Percentiles rank a stretch among this genome's conserved stretches.
These are phyloP conservation scores for Euwallacea fornicatus DNA, from an alignment of 1,140 invertebrate genomes.

Conservation along the genomic window DNA sequence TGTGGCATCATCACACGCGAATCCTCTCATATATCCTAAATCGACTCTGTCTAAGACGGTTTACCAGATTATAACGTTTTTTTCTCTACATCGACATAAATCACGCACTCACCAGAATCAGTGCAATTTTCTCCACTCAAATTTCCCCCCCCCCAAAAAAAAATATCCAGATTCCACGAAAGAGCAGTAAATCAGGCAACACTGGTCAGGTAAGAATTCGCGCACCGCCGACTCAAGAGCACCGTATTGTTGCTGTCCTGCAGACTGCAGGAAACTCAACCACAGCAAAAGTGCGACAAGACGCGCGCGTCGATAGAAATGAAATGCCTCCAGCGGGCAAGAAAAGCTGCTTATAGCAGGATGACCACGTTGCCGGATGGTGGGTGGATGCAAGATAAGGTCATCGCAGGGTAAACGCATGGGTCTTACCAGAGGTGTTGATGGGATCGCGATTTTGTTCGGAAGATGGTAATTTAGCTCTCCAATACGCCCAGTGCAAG, in stretches of 20 bases:
- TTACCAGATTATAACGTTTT: too few relatives aligned
- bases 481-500: too few relatives aligned
- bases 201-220: slow-evolving; percentile 7
- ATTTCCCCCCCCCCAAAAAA: too few relatives aligned
- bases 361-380: slow-evolving; percentile 28
- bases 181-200: slow-evolving; percentile 13
- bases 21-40: too few relatives aligned
- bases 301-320: slow-evolving; percentile 43
- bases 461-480: not conserved
- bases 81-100: too few relatives aligned
- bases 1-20: too few relatives aligned
- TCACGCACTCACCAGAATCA: too few relatives aligned
- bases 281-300: slow-evolving; percentile 24
- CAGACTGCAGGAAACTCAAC: slow-evolving; percentile 34
- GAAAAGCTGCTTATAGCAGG: slow-evolving; percentile 28
- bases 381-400: slow-evolving; percentile 29
- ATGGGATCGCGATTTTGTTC: slow-evolving; percentile 3
- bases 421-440: not conserved
- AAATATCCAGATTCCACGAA: too few relatives aligned
- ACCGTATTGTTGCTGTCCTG: slow-evolving; percentile 33
- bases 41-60: too few relatives aligned
- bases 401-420: slow-evolving; percentile 10
- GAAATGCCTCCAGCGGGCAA: slow-evolving; percentile 34
- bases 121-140: too few relatives aligned
- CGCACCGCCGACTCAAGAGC: slow-evolving; percentile 22